Conservation (phyloP, 2,113 vertebrate species). For the Oreamnos americanus region DNA sequence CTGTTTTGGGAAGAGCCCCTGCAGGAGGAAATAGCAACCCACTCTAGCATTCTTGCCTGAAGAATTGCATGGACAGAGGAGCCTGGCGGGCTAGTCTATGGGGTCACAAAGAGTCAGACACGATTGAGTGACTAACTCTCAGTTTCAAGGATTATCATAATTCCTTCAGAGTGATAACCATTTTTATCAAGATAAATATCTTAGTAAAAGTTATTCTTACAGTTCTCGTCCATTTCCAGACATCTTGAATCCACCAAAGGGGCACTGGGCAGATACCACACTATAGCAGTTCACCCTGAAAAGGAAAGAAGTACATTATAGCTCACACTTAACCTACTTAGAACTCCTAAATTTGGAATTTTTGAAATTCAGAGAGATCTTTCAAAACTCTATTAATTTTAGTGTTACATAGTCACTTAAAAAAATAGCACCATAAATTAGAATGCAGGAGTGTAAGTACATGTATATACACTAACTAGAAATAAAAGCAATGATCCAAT, state of each 20-base stretch:
- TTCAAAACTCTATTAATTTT: neutral
- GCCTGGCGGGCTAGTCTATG: neutral
- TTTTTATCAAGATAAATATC: neutral
- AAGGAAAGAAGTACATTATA: neutral
- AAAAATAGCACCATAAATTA: neutral
- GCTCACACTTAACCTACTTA: neutral
- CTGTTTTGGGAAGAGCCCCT: neutral
- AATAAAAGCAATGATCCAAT: neutral
- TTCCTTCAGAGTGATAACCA: neutral
- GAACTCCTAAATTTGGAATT: neutral
- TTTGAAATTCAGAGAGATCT: neutral
- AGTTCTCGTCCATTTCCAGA: conserved; percentile 93
- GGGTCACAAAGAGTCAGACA: neutral
- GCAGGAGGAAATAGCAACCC: neutral
- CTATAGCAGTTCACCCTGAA: conserved; percentile 92
- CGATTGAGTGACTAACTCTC: neutral
- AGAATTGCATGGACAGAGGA: neutral
- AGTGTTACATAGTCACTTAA: neutral
- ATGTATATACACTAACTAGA: neutral
- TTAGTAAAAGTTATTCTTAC: conserved; percentile 80
- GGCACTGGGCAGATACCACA: conserved; percentile 83
- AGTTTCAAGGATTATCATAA: neutral
- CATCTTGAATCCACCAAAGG: conserved; percentile 95
- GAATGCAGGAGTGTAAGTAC: neutral
- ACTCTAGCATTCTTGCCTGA: neutral